These are phyloP conservation scores for Rhabdomys dilectus DNA, from an alignment of 2,113 vertebrate genomes.

Conservation along the genomic window DNA sequence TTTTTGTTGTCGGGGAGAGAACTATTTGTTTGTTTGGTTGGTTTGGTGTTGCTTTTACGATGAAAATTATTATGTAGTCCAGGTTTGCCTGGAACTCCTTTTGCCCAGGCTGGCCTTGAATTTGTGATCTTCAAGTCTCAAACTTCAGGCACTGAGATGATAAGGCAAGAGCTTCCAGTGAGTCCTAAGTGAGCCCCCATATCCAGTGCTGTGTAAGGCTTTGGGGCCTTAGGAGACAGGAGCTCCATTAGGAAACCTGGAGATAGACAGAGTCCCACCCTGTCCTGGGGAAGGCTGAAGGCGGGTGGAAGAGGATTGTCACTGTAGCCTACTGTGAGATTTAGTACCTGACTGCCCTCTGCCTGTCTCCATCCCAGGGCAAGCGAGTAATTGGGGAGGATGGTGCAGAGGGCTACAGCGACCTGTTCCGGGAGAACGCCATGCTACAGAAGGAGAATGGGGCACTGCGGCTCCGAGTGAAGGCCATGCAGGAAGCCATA, in stretches of 20 bases:
- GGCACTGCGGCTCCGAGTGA: conserved; percentile 93
- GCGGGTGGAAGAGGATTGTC: rapidly evolving
- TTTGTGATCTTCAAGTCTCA: not conserved
- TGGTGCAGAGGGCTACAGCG: conserved; percentile 93
- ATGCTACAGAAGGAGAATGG: conserved; percentile 96
- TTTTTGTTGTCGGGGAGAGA: not conserved
- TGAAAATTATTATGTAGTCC: not conserved
- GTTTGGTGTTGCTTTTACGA: not conserved
- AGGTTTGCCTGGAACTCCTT: not conserved
- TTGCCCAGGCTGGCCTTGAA: not conserved
- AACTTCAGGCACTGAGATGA: not conserved
- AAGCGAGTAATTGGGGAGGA: conserved; percentile 95
- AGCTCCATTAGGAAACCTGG: not conserved
- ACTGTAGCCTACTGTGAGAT: not conserved
- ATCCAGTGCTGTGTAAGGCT: not conserved
- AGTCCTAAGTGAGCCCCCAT: not conserved
- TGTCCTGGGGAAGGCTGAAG: not conserved
- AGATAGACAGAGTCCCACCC: no score
- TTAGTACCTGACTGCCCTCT: not conserved
- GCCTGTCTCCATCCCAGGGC: conserved; percentile 87
- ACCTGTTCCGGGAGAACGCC: conserved; percentile 94
- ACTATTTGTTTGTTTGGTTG: not conserved
- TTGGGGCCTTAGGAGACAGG: not conserved
- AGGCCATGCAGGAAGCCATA: conserved; percentile 99
- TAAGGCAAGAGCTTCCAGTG: not conserved